A percentile compares a stretch with the other conserved stretches of the same genome.
phyloP scores from a whole-genome alignment of 2,888 invertebrate genomes.

The Torymus texanus region DNA sequence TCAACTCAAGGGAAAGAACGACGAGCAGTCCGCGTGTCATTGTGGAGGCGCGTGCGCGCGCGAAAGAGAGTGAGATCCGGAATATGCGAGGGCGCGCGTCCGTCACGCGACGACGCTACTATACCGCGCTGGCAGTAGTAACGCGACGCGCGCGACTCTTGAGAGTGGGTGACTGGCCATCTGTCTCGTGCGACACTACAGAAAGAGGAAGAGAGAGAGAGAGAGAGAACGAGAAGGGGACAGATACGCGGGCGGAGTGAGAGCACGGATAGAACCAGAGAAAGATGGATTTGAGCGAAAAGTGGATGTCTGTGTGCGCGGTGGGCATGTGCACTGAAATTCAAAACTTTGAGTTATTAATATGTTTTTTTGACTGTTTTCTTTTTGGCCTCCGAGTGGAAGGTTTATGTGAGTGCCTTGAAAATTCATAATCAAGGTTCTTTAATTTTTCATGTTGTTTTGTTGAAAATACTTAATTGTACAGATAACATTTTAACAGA shows the following conservation, averaged over 20 bases:
- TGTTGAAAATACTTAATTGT: too few species aligned
- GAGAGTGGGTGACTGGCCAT: constrained; percentile 7
- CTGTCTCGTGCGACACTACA: neutral
- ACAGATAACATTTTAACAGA: too few species aligned
- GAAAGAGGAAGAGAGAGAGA: constrained; percentile 11
- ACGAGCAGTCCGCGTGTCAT: neutral
- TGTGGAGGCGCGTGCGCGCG: neutral
- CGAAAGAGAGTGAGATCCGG: neutral
- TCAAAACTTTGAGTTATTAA: too few species aligned
- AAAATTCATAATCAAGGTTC: too few species aligned
- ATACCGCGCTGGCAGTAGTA: neutral
- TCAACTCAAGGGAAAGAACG: neutral
- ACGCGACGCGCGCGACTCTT: neutral
- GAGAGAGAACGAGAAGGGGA: constrained; percentile 17
- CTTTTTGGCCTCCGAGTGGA: too few species aligned
- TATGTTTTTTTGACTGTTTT: too few species aligned
- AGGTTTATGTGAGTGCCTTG: too few species aligned
- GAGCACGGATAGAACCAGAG: too few species aligned
- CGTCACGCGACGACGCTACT: constrained; percentile 3
- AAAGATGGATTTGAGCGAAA: too few species aligned
- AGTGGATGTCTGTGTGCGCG: too few species aligned
- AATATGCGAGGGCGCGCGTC: neutral
- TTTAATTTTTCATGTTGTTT: too few species aligned
- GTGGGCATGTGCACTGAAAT: too few species aligned
- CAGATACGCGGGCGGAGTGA: constrained; percentile 5